These are phyloP conservation scores for Mormyrus lacerda DNA, from an alignment of 2,113 vertebrate species.

Conservation along the genomic window DNA sequence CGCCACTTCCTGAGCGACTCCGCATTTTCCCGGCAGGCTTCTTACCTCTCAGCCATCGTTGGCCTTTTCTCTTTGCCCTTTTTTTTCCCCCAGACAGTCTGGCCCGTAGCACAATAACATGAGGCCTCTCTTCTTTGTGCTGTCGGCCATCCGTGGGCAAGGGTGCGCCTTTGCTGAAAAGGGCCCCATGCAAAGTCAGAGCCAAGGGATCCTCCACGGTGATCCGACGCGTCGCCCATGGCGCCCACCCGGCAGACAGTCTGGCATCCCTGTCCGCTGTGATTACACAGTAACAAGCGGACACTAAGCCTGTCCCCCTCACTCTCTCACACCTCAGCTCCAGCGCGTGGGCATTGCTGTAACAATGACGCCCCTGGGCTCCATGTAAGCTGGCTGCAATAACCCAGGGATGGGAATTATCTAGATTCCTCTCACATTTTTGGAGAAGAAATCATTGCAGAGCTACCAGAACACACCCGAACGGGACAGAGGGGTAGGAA, in stretches of 20 bases:
- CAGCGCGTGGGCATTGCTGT: not conserved
- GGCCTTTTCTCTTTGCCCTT: not conserved
- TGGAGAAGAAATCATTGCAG: not conserved
- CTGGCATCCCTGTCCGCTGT: not conserved
- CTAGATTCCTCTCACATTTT: not conserved
- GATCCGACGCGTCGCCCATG: not conserved
- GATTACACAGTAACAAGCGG: not conserved
- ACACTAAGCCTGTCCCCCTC: not conserved
- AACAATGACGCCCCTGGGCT: not conserved
- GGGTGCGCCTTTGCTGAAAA: not conserved
- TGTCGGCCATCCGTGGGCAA: not conserved
- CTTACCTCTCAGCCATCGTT: not conserved
- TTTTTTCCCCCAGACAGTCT: not conserved
- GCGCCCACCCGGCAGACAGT: not conserved
- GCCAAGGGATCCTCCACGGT: not conserved
- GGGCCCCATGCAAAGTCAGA: not conserved
- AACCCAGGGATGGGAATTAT: not conserved
- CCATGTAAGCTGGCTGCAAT: not conserved
- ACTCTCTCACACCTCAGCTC: not conserved
- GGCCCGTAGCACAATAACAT: constrained; percentile 1
- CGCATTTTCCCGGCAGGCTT: not conserved
- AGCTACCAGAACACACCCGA: not conserved
- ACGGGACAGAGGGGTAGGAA: not conserved
- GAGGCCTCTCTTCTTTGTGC: not conserved
- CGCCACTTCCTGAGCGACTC: not conserved